Evolutionary conservation across 2,113 vertebrate genomes (phyloP).

Genomic region (Vombatus ursinus): DNA sequence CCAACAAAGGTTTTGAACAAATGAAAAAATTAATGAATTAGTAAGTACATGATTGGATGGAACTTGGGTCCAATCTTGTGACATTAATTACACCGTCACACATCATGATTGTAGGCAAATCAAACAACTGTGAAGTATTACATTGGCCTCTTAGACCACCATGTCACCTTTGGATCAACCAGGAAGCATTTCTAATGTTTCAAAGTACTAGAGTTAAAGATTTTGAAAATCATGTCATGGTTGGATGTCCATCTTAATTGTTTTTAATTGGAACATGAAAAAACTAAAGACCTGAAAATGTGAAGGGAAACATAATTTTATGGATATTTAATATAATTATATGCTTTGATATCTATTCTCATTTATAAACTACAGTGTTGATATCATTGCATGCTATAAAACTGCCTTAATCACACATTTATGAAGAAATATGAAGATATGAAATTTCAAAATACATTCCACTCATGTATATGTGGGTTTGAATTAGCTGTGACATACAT

Average conservation of each 20-base stretch:
- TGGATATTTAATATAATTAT: slow-evolving; percentile 18
- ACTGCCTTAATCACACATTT: neutral
- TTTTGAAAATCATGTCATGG: slow-evolving; percentile 12
- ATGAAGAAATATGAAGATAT: neutral
- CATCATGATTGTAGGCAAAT: neutral
- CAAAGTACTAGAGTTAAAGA: neutral
- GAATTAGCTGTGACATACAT: neutral
- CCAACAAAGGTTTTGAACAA: neutral
- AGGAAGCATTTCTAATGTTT: neutral
- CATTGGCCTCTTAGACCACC: neutral
- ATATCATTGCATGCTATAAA: neutral
- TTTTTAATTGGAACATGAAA: slow-evolving; percentile 51
- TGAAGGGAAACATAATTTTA: slow-evolving; percentile 38
- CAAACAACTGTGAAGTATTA: neutral
- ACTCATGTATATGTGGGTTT: neutral
- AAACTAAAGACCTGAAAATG: slow-evolving; percentile 20
- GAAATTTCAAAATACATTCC: neutral
- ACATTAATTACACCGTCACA: neutral
- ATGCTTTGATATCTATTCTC: slow-evolving; percentile 20
- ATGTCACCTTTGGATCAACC: neutral
- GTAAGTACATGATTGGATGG: neutral
- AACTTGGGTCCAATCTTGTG: neutral
- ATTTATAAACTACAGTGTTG: neutral
- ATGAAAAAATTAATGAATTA: neutral
- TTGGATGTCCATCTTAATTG: slow-evolving; percentile 23